phyloP scores from a whole-genome alignment of 2,113 vertebrate species.

The Clarias magur region DNA sequence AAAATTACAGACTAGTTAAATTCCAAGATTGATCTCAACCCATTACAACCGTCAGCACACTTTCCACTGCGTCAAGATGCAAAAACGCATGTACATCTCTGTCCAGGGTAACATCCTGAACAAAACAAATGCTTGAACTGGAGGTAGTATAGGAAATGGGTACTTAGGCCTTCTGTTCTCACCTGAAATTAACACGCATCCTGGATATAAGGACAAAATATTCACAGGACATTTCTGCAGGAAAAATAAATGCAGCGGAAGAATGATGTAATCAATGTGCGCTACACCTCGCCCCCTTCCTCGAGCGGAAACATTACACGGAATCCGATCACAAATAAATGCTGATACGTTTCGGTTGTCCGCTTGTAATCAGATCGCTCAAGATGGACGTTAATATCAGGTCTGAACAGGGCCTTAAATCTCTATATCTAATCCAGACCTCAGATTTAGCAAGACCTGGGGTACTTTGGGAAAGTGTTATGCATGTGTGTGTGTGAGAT shows the following conservation, averaged over 20 bases:
- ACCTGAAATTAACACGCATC: neutral
- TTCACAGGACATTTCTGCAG: neutral
- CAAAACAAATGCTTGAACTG: slow-evolving; percentile 45
- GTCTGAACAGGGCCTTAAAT: slow-evolving; percentile 55
- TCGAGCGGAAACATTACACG: neutral
- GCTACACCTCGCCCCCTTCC: neutral
- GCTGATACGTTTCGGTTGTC: neutral
- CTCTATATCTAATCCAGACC: slow-evolving; percentile 54
- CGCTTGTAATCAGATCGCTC: neutral
- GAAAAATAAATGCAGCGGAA: neutral
- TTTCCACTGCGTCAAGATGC: slow-evolving; percentile 22
- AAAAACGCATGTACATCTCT: neutral
- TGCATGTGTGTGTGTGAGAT: neutral
- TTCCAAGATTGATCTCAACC: neutral
- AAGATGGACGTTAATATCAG: neutral
- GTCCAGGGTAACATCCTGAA: neutral
- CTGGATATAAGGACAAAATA: neutral
- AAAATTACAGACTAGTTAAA: neutral
- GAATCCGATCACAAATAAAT: neutral
- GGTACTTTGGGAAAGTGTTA: neutral
- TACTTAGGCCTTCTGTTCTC: no score
- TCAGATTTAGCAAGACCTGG: neutral
- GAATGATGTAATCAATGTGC: neutral
- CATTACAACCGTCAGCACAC: neutral
- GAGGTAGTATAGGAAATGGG: slow-evolving; percentile 54